A percentile compares a stretch with the other conserved stretches of the same genome.
Evolutionary conservation across 2,113 vertebrate species (phyloP).

Genomic region (Siniperca chuatsi): DNA sequence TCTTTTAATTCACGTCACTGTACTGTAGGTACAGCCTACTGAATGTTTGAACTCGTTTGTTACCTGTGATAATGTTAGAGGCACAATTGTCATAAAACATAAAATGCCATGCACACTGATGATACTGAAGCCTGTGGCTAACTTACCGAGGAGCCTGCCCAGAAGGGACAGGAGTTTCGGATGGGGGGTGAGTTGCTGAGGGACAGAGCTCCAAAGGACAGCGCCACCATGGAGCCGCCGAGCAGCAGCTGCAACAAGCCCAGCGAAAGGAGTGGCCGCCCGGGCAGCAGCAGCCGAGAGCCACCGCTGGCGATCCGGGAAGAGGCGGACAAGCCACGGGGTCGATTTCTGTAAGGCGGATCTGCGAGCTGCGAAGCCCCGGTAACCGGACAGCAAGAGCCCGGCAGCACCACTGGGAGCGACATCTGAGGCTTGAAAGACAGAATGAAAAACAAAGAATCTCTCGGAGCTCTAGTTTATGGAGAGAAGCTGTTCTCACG

Average conservation of each 20-base stretch:
- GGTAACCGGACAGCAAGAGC: slow-evolving; percentile 85
- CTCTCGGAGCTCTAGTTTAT: neutral
- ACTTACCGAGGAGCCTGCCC: slow-evolving; percentile 91
- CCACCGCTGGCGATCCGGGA: slow-evolving; percentile 63
- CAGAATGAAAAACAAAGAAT: neutral
- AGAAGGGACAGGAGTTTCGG: slow-evolving; percentile 86
- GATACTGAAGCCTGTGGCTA: too few species aligned
- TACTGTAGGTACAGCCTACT: neutral
- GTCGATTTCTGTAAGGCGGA: slow-evolving; percentile 67
- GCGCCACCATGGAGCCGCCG: slow-evolving; percentile 88
- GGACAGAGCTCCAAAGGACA: slow-evolving; percentile 88
- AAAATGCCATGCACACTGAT: neutral
- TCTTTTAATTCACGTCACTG: too few species aligned
- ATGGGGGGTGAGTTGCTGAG: slow-evolving; percentile 84
- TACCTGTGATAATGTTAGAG: neutral
- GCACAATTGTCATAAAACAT: neutral
- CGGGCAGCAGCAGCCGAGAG: slow-evolving; percentile 70
- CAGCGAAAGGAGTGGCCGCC: slow-evolving; percentile 85
- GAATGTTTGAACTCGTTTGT: neutral
- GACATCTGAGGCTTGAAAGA: slow-evolving; percentile 76
- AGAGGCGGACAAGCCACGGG: slow-evolving; percentile 65
- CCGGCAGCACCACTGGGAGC: slow-evolving; percentile 87
- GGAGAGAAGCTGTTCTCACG: neutral
- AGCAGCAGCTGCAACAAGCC: slow-evolving; percentile 89
- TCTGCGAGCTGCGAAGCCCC: slow-evolving; percentile 75